phyloP scores from a whole-genome alignment of 2,888 invertebrate species.

The Sphaerophoria rueppellii region DNA sequence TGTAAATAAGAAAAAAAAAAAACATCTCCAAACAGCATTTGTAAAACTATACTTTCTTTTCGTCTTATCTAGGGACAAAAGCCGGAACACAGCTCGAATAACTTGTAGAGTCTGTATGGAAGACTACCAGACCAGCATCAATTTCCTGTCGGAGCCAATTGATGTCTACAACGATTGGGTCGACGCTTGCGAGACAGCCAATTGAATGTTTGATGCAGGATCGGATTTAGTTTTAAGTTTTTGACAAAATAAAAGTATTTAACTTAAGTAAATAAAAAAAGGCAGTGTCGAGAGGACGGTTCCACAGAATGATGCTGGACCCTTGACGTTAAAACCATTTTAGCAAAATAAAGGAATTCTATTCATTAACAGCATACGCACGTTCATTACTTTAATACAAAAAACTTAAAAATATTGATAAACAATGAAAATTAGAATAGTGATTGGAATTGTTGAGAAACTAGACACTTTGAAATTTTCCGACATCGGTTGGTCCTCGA shows the following conservation, averaged over 20 bases:
- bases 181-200: constrained; percentile 98
- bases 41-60: background rate
- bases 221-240: constrained; percentile 5
- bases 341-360: too few relatives aligned
- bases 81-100: constrained; percentile 96
- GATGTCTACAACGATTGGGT: constrained; percentile 99
- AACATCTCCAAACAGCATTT: background rate
- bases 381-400: too few relatives aligned
- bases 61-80: constrained; percentile 91
- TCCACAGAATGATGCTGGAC: too few relatives aligned
- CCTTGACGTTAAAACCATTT: too few relatives aligned
- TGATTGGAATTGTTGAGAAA: too few relatives aligned
- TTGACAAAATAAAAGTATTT: background rate
- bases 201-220: constrained; percentile 82
- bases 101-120: constrained; percentile 97
- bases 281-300: background rate
- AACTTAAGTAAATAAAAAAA: background rate
- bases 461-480: too few relatives aligned
- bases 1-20: constrained; percentile 86
- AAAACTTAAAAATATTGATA: too few relatives aligned
- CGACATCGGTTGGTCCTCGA: constrained; percentile 76
- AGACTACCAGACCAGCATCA: constrained; percentile 97
- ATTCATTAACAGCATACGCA: too few relatives aligned
- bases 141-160: constrained; percentile 97
- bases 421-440: too few relatives aligned